Evolutionary conservation across 2,113 vertebrate genomes (phyloP).

Genomic region (Tylochromis polylepis): DNA sequence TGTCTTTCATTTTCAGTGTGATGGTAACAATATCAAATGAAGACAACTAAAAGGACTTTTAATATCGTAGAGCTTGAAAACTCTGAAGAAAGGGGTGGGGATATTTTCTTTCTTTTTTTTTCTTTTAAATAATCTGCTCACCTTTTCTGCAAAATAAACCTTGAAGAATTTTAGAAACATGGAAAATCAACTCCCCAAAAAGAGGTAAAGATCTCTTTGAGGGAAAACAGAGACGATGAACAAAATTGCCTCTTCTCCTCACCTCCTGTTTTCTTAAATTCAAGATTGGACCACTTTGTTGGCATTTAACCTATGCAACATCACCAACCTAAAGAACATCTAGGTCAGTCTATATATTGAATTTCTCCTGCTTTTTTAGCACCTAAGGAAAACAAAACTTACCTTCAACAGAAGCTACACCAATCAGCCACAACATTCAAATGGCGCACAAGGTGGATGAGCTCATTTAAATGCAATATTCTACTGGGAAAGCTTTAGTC

Average conservation of each 20-base stretch:
- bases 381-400: not conserved
- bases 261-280: conserved; percentile 53
- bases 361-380: conserved; percentile 2
- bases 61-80: not conserved
- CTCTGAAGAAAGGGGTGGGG: not conserved
- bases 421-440: not conserved
- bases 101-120: not conserved
- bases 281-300: conserved; percentile 55
- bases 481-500: not conserved
- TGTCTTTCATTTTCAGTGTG: not conserved
- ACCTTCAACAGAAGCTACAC: not conserved
- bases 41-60: not conserved
- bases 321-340: conserved; percentile 38
- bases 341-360: conserved; percentile 48
- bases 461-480: not conserved
- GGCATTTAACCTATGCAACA: conserved; percentile 71
- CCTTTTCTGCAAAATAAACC: not conserved
- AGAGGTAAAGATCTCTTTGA: not conserved
- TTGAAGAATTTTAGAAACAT: not conserved
- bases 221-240: not conserved
- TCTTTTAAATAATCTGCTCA: not conserved
- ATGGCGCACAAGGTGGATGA: not conserved
- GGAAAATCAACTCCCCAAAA: not conserved
- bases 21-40: not conserved
- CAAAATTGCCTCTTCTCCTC: conserved; percentile 56